phyloP scores from a whole-genome alignment of 2,888 invertebrate species.

The Baccha elongata region DNA sequence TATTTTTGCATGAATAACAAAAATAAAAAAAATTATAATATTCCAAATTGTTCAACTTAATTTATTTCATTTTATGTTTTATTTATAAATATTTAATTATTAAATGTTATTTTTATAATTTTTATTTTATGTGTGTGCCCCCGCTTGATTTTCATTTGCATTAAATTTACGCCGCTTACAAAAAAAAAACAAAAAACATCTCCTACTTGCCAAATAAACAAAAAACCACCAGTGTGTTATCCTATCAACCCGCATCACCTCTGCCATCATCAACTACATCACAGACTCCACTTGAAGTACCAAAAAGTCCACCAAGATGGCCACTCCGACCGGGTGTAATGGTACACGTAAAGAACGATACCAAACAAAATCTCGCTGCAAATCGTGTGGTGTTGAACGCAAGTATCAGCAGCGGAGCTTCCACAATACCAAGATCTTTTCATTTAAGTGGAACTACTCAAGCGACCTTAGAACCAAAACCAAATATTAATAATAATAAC shows the following conservation, averaged over 20 bases:
- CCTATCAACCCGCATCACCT: conserved; percentile 78
- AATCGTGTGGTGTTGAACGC: conserved; percentile 78
- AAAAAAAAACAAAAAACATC: conserved; percentile 24
- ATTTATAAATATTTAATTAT: not conserved
- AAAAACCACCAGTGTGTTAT: conserved; percentile 78
- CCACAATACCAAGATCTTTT: conserved; percentile 70
- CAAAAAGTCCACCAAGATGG: conserved; percentile 86
- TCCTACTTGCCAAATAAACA: not conserved
- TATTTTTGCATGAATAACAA: not conserved
- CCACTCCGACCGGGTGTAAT: conserved; percentile 94
- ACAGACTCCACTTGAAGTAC: conserved; percentile 76
- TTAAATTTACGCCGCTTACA: conserved; percentile 28
- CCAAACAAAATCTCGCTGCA: conserved; percentile 88
- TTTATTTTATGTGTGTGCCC: conserved; percentile 57
- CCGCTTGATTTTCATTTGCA: conserved; percentile 54
- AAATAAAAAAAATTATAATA: not conserved
- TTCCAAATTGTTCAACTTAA: not conserved
- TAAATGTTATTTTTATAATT: conserved; percentile 36
- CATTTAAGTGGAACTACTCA: conserved; percentile 54
- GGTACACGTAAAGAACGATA: conserved; percentile 90
- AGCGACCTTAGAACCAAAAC: conserved; percentile 33
- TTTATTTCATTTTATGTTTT: not conserved
- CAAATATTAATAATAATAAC: not conserved
- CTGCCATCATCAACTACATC: conserved; percentile 70
- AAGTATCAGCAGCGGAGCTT: conserved; percentile 33